Evolutionary conservation across 2,888 invertebrate species (phyloP).

Genomic region (Drosophila kokeensis): DNA sequence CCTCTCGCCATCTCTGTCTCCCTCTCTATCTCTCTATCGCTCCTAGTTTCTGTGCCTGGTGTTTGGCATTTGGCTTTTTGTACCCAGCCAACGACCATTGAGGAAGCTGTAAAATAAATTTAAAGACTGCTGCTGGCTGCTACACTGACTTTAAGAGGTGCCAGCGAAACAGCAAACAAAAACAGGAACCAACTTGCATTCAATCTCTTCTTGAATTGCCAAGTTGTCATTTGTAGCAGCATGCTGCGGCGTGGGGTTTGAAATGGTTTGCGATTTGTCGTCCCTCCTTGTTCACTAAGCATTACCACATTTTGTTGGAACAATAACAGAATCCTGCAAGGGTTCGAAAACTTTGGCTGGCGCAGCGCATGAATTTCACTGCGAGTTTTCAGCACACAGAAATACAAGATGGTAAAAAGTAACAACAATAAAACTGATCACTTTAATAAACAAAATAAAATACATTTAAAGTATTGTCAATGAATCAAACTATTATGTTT

Average conservation of each 20-base stretch:
- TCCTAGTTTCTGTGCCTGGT: slow-evolving; percentile 25
- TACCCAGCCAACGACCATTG: slow-evolving; percentile 41
- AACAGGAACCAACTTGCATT: slow-evolving; percentile 40
- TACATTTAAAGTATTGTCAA: neutral
- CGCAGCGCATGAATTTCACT: slow-evolving; percentile 14
- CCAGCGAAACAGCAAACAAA: slow-evolving; percentile 26
- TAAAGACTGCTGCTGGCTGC: slow-evolving; percentile 40
- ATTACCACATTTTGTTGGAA: slow-evolving; percentile 33
- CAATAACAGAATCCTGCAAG: slow-evolving; percentile 31
- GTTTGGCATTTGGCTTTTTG: slow-evolving; percentile 55
- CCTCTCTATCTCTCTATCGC: neutral
- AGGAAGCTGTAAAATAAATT: slow-evolving; percentile 77
- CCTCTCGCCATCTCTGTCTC: neutral
- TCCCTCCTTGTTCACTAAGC: slow-evolving; percentile 1
- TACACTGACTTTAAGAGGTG: slow-evolving; percentile 32
- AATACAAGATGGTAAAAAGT: neutral
- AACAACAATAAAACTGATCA: neutral
- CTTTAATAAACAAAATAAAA: neutral
- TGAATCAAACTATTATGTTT: neutral
- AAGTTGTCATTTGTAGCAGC: slow-evolving; percentile 38
- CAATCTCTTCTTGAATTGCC: slow-evolving; percentile 46
- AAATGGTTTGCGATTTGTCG: neutral
- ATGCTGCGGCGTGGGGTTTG: neutral
- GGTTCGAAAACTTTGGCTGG: slow-evolving; percentile 20
- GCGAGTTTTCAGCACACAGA: neutral